Evolutionary conservation across 1,140 invertebrate species (phyloP).

Genomic region (Hycleus phaleratus): DNA sequence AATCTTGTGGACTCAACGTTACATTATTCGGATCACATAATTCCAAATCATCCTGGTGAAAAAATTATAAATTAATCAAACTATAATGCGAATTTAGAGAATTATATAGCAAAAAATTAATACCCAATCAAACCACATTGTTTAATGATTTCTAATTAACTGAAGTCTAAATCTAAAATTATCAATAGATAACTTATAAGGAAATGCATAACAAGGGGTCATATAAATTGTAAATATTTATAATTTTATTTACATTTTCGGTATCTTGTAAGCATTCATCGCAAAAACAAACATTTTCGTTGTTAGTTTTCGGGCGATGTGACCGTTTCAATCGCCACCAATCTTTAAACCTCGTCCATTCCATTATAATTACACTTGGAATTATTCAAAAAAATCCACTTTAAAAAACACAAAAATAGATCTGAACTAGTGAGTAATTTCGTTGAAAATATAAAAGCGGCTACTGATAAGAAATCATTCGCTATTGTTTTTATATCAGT

Average conservation of each 20-base stretch:
- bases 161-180: no score
- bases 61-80: slow-evolving; percentile 5
- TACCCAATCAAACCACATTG: not conserved
- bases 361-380: slow-evolving; percentile 42
- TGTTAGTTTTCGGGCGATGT: slow-evolving; percentile 49
- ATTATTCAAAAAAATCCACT: no score
- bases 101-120: not conserved
- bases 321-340: slow-evolving; percentile 67
- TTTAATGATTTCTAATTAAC: not conserved
- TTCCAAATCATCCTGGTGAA: slow-evolving; percentile 61
- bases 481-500: no score
- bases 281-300: slow-evolving; percentile 60
- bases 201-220: not conserved
- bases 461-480: no score
- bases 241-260: slow-evolving; percentile 13
- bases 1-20: slow-evolving; percentile 44
- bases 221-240: slow-evolving; percentile 1
- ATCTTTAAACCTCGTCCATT: slow-evolving; percentile 68
- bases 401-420: no score
- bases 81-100: not conserved
- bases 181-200: no score
- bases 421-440: no score
- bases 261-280: slow-evolving; percentile 57
- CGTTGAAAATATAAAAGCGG: no score
- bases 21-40: slow-evolving; percentile 55